Evolutionary conservation across 2,797 vertebrate species (phyloP), one percentile per base, ranked within the genome.

Genomic region (Spinus olivaceus): DNA sequence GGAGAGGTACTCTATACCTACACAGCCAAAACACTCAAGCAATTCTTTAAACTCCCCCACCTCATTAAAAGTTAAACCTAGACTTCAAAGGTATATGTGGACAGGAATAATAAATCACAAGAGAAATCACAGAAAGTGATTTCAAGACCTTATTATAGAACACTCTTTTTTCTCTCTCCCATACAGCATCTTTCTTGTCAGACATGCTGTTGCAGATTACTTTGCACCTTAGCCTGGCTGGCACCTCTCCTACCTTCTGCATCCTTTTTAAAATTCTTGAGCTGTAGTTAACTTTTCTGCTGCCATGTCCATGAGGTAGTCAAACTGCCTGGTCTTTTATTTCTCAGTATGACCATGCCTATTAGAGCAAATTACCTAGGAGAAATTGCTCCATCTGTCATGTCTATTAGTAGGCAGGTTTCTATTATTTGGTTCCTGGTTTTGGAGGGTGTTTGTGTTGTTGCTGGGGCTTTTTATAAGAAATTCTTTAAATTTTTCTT

Each of bases 401-500:
- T 49, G 9, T 14, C 32, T 51, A 13, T 77, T 77, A 72, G 63
- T 18, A 42, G 53, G 19, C 28, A 67, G 6, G 24, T 67, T 66
- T 67, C 39, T 53, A 47, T 11, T 72, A 14, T 33, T 49, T 51
- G 2, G 1, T 71, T 66, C 8, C 11, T 63, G 23, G 0, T 21
- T 66, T 49, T 63, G 21, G 35, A 85, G 28, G 42, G 8, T 22
- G 22, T 32, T 50, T 66, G 1, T 57, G 23, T 8, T 56, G 28
- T 3, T 54, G 16, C 7, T 71, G 7, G 0, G 35, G 35, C 2
- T 53, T 57, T 64, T 59, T 49, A 3, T 0, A 21, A 44, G 22
- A 25, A 5, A 2, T 4, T 46, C n/a, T 73, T 42, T 0, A 2
- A 9, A 5, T 17, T 44, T 50, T 37, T 30, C 2, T 61, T 66